A percentile compares a stretch with the other conserved stretches of the same genome.
Evolutionary conservation across 2,888 invertebrate species (phyloP).

Genomic region (Choristoneura rosaceana): DNA sequence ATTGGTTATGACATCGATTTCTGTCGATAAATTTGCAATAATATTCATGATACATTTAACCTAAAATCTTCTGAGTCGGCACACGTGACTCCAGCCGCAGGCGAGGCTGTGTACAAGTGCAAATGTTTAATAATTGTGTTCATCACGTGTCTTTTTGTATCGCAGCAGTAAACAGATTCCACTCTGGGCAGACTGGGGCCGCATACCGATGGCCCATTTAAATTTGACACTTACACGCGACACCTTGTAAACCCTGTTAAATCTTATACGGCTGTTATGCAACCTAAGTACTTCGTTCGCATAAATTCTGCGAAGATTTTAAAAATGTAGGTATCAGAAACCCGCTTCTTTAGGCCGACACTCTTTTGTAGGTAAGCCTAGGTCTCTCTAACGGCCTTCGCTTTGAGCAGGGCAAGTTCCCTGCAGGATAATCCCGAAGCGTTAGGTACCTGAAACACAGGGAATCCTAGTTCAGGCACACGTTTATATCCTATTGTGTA

Average conservation of each 20-base stretch:
- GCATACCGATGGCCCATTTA: slow-evolving; percentile 55
- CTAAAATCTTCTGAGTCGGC: slow-evolving; percentile 51
- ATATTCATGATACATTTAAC: slow-evolving; percentile 53
- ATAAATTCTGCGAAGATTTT: not conserved
- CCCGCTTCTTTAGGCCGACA: not conserved
- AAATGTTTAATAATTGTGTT: slow-evolving; percentile 45
- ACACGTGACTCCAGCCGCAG: slow-evolving; percentile 57
- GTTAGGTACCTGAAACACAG: too few relatives aligned
- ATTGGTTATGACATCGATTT: slow-evolving; percentile 26
- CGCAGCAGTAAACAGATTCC: slow-evolving; percentile 55
- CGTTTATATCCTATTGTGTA: too few relatives aligned
- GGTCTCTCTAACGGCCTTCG: too few relatives aligned
- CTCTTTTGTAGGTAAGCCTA: not conserved
- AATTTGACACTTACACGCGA: slow-evolving; percentile 46
- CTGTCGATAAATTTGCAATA: slow-evolving; percentile 24
- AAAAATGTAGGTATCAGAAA: not conserved
- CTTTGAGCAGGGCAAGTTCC: too few relatives aligned
- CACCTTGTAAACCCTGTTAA: slow-evolving; percentile 16
- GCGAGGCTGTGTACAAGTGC: slow-evolving; percentile 22
- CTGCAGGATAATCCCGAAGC: too few relatives aligned
- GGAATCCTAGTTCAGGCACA: too few relatives aligned
- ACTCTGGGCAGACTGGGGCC: slow-evolving; percentile 50
- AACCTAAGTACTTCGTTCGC: not conserved
- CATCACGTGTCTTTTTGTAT: slow-evolving; percentile 54
- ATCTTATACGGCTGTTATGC: not conserved